These are phyloP conservation scores for Myotis planiceps DNA, from an alignment of 2,797 vertebrate species.

Conservation along the genomic window DNA sequence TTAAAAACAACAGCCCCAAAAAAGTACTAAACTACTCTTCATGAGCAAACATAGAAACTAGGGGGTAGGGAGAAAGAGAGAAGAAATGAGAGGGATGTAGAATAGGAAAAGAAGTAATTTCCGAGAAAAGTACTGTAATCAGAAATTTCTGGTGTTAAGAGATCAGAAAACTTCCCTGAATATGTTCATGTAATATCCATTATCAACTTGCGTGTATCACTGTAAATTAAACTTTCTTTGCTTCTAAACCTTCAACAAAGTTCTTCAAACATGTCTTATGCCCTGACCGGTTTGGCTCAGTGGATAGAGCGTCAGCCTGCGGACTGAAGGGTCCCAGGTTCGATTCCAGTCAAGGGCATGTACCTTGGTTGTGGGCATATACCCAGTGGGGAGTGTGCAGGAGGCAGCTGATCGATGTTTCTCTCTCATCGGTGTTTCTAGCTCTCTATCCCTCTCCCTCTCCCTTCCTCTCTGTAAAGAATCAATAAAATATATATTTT, in stretches of 20 bases:
- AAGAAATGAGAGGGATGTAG: background rate
- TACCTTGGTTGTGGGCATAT: too few relatives aligned
- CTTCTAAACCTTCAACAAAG: background rate
- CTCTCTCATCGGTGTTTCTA: too few relatives aligned
- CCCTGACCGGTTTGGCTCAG: too few relatives aligned
- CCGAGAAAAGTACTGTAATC: background rate
- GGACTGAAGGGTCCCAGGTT: too few relatives aligned
- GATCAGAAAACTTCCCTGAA: background rate
- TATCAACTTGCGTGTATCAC: background rate
- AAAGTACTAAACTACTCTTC: background rate
- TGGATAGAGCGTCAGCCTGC: too few relatives aligned
- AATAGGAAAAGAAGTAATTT: background rate
- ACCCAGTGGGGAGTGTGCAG: too few relatives aligned
- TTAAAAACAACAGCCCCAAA: background rate
- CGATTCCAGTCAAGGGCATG: too few relatives aligned
- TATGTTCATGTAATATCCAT: background rate
- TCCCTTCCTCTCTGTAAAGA: too few relatives aligned
- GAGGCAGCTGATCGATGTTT: too few relatives aligned
- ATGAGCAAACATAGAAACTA: background rate
- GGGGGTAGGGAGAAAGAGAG: background rate
- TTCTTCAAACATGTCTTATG: background rate
- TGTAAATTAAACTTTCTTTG: background rate
- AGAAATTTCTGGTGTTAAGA: background rate
- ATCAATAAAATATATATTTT: too few relatives aligned
- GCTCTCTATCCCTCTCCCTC: too few relatives aligned